These are phyloP conservation scores for Cyanoliseus patagonus DNA, from an alignment of 2,113 vertebrate species.

Conservation along the genomic window DNA sequence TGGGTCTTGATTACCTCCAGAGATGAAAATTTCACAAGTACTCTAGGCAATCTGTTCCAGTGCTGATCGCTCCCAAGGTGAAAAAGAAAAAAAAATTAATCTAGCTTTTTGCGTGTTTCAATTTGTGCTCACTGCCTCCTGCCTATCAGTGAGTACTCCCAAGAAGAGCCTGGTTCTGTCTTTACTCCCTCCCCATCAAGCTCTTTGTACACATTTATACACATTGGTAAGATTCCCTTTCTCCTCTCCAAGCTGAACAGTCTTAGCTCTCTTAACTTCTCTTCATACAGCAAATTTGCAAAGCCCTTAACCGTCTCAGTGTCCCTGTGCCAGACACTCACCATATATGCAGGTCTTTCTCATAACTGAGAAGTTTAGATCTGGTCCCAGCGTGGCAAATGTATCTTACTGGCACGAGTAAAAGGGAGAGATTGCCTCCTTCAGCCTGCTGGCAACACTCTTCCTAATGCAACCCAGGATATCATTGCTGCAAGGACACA, in stretches of 20 bases:
- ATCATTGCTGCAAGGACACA: background rate
- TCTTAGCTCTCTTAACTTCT: background rate
- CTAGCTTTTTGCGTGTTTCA: background rate
- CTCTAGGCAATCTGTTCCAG: background rate
- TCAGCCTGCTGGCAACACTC: background rate
- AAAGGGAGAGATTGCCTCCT: background rate
- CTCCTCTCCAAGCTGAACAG: background rate
- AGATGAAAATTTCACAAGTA: background rate
- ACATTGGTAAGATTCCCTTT: background rate
- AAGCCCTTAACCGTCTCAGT: background rate
- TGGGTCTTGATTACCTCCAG: background rate
- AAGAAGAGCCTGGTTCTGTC: background rate
- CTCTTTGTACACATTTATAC: background rate
- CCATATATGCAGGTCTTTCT: background rate
- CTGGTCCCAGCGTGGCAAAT: background rate
- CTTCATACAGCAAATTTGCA: background rate
- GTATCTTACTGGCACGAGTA: background rate
- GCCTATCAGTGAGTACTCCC: background rate
- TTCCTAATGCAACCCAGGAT: background rate
- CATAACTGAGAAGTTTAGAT: background rate
- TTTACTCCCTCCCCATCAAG: background rate
- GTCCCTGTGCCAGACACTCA: background rate
- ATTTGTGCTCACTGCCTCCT: background rate
- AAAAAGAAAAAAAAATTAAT: background rate
- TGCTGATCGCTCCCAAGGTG: background rate